Evolutionary conservation across 2,797 vertebrate genomes (phyloP).

Genomic region (Leptodactylus fallax): DNA sequence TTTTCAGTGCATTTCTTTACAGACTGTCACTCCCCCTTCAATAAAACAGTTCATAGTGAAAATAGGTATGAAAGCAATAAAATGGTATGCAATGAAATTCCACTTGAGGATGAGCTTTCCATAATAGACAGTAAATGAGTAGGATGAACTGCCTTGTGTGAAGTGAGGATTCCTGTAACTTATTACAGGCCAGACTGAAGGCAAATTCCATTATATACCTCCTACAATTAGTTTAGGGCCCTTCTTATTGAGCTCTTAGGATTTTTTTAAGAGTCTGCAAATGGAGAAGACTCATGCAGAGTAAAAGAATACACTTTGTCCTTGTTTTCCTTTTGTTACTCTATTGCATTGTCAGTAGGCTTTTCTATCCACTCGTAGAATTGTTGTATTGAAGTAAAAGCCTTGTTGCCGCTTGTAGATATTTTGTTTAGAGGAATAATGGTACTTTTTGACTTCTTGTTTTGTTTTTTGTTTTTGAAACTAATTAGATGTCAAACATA

Average conservation of each 20-base stretch:
- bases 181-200: constrained; percentile 38
- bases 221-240: constrained; percentile 62
- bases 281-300: constrained; percentile 73
- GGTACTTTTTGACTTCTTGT: constrained; percentile 66
- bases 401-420: constrained; percentile 65
- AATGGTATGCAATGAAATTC: constrained; percentile 46
- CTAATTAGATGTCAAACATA: constrained; percentile 78
- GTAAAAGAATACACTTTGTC: constrained; percentile 64
- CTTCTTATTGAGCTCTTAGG: constrained; percentile 71
- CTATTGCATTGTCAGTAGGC: constrained; percentile 57
- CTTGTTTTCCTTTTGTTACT: constrained; percentile 64
- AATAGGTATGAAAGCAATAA: constrained; percentile 57
- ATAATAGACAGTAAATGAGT: constrained; percentile 55
- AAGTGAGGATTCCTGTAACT: constrained; percentile 51
- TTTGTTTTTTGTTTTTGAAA: constrained; percentile 58
- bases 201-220: constrained; percentile 64
- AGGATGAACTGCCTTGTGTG: constrained; percentile 43
- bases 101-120: constrained; percentile 29
- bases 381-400: constrained; percentile 68
- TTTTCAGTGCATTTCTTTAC: constrained; percentile 45
- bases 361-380: constrained; percentile 16
- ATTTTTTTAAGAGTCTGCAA: constrained; percentile 71
- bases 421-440: constrained; percentile 70
- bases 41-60: constrained; percentile 53
- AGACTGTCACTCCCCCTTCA: constrained; percentile 31